Percentiles rank a stretch among this genome's conserved stretches.
These are phyloP conservation scores for Orgyia antiqua DNA, from an alignment of 2,888 invertebrate genomes.

Conservation along the genomic window DNA sequence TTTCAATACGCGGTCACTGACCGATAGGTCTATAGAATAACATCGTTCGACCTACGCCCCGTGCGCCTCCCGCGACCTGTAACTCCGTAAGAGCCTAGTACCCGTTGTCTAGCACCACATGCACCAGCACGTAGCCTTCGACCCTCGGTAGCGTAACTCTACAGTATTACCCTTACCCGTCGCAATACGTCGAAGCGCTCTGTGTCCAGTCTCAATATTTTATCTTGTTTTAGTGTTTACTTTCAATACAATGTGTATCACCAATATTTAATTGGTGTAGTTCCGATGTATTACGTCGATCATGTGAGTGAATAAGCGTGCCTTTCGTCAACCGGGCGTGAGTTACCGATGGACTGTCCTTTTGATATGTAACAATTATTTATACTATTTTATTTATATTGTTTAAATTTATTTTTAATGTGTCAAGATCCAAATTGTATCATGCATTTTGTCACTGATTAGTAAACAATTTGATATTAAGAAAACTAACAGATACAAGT, in stretches of 20 bases:
- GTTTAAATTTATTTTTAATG: too few species aligned
- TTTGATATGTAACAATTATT: neutral
- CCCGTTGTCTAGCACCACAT: slow-evolving; percentile 29
- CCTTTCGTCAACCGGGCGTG: slow-evolving; percentile 24
- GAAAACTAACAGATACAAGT: too few species aligned
- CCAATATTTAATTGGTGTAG: slow-evolving; percentile 44
- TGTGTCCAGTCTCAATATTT: slow-evolving; percentile 63
- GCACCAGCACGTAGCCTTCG: slow-evolving; percentile 52
- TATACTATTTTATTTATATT: neutral
- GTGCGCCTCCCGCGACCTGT: slow-evolving; percentile 22
- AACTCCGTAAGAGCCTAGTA: slow-evolving; percentile 7
- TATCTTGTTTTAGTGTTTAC: slow-evolving; percentile 68
- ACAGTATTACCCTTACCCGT: slow-evolving; percentile 55
- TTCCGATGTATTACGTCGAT: slow-evolving; percentile 27
- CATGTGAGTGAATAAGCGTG: slow-evolving; percentile 32
- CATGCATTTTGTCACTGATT: too few species aligned
- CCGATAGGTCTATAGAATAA: slow-evolving; percentile 46
- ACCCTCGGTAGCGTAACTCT: slow-evolving; percentile 59
- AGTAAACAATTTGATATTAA: too few species aligned
- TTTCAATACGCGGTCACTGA: slow-evolving; percentile 59
- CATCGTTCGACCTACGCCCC: slow-evolving; percentile 34
- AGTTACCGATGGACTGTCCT: slow-evolving; percentile 23
- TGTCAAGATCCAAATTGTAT: too few species aligned
- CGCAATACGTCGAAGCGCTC: slow-evolving; percentile 45
- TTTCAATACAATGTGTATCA: slow-evolving; percentile 62